phyloP scores from a whole-genome alignment of 2,888 invertebrate genomes.

The Esperia sulphurella region DNA sequence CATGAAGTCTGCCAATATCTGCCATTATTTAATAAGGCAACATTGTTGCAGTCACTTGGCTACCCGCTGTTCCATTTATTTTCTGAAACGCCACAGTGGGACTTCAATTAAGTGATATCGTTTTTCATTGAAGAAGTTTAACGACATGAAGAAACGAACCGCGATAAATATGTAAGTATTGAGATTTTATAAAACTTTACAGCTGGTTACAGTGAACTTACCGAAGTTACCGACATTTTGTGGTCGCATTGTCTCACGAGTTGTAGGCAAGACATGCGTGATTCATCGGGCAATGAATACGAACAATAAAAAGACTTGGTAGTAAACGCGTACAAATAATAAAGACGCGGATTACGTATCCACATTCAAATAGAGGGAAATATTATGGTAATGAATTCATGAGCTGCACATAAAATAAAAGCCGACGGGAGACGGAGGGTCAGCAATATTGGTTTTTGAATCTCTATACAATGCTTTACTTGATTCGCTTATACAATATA shows the following conservation, averaged over 20 bases:
- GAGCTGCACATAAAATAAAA: background rate
- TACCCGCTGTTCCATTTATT: conserved; percentile 1
- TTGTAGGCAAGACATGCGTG: conserved; percentile 1
- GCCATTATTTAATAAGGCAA: conserved; percentile 5
- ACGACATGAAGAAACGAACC: background rate
- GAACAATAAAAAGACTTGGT: conserved; percentile 5
- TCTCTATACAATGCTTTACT: too few species aligned
- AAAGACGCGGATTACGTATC: conserved; percentile 8
- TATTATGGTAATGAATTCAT: conserved; percentile 13
- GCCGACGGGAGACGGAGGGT: too few species aligned
- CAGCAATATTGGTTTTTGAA: too few species aligned
- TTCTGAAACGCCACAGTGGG: background rate
- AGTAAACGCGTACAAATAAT: conserved; percentile 4
- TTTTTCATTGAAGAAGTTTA: too few species aligned
- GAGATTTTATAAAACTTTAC: conserved; percentile 13
- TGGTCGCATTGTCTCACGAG: conserved; percentile 21
- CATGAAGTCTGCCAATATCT: background rate
- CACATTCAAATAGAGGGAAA: conserved; percentile 12
- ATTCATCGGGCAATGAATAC: conserved; percentile 7
- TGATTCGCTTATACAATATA: too few species aligned
- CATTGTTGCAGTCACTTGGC: conserved; percentile 7
- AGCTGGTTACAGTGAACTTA: conserved; percentile 9
- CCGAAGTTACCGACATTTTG: conserved; percentile 13
- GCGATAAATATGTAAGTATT: background rate
- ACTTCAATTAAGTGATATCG: background rate